A percentile compares a stretch with the other conserved stretches of the same genome.
Evolutionary conservation across 35 echinoderm and acorn worm genomes (phyloP).

Genomic region (Heliocidaris erythrogramma): DNA sequence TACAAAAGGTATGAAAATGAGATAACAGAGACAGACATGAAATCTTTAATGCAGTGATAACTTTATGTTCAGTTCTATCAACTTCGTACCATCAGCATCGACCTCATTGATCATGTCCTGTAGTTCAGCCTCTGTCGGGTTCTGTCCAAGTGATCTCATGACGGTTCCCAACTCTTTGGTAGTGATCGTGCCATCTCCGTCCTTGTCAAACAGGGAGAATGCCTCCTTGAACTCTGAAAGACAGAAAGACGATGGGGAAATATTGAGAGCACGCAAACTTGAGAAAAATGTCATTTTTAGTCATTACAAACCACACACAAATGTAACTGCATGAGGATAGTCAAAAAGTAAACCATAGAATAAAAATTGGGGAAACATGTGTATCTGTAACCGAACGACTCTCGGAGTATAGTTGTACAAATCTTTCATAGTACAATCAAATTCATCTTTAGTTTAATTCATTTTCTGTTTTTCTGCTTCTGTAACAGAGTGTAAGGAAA

Average conservation of each 20-base stretch:
- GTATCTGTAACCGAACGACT: too few species aligned
- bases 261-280: too few species aligned
- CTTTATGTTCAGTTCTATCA: not conserved
- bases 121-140: slow-evolving; percentile 97
- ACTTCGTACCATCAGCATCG: slow-evolving; percentile 89
- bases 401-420: too few species aligned
- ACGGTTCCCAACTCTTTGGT: slow-evolving; percentile 98
- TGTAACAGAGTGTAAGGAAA: too few species aligned
- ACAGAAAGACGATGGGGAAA: not conserved
- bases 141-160: slow-evolving; percentile 95
- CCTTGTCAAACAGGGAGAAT: slow-evolving; percentile 95
- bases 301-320: too few species aligned
- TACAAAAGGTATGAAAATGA: not conserved
- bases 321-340: too few species aligned
- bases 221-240: slow-evolving; percentile 96
- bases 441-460: too few species aligned
- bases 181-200: slow-evolving; percentile 97
- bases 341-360: too few species aligned
- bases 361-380: too few species aligned
- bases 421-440: too few species aligned
- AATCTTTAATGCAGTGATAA: not conserved
- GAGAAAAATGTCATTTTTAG: too few species aligned
- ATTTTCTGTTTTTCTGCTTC: too few species aligned
- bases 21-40: not conserved
- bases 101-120: slow-evolving; percentile 99